Conservation (phyloP, 2,113 vertebrate species). For the Dissostichus mawsoni region DNA sequence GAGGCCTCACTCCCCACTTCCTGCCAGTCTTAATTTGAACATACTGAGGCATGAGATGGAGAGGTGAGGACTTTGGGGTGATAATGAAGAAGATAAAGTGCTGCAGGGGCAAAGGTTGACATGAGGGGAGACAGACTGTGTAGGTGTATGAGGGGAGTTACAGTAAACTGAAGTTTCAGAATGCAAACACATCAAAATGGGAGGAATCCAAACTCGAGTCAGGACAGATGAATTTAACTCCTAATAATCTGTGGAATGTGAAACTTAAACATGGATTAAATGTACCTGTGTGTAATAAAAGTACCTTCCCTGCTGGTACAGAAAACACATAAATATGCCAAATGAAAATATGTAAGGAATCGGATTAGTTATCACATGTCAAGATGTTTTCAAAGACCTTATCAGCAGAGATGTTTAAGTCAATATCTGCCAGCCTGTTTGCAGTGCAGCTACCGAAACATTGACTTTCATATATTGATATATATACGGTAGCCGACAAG, state of each 20-base stretch:
- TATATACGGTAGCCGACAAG: too few species aligned
- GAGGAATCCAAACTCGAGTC: neutral
- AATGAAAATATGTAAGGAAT: neutral
- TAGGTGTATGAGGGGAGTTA: neutral
- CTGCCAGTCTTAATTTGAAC: slow-evolving; percentile 26
- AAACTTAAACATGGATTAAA: slow-evolving; percentile 14
- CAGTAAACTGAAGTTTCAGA: slow-evolving; percentile 3
- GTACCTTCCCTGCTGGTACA: slow-evolving; percentile 5
- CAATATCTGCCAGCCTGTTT: neutral
- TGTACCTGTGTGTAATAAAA: neutral
- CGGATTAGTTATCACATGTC: neutral
- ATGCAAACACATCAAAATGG: slow-evolving; percentile 7
- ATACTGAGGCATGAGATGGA: neutral
- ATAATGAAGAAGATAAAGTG: slow-evolving; percentile 31
- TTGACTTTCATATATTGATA: too few species aligned
- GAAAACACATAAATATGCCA: neutral
- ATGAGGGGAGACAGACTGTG: neutral
- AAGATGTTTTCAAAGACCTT: neutral
- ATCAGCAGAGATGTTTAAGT: neutral
- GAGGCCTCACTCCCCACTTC: slow-evolving; percentile 1
- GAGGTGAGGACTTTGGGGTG: neutral
- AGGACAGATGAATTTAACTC: neutral
- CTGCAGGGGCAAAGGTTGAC: slow-evolving; percentile 11
- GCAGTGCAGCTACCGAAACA: too few species aligned
- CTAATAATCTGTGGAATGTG: slow-evolving; percentile 25